Base-by-base conservation (phyloP, 2,113 vertebrate species). In the Galbula dea region DNA sequence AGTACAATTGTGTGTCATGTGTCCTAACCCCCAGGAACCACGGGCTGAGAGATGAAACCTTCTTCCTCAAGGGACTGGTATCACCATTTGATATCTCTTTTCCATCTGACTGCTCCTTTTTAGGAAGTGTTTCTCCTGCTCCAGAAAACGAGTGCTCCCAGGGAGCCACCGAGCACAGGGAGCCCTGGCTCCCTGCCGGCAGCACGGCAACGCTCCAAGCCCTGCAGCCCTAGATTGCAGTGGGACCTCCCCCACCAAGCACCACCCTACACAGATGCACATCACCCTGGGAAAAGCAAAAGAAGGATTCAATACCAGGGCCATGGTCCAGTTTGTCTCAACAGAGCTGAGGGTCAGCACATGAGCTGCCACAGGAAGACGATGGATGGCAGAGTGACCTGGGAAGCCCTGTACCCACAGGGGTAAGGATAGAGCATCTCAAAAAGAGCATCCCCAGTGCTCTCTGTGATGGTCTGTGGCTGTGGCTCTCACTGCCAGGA, bases 21-120 rank as follows among this genome's bases (percentile, higher is more conserved):
- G 11, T 45, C 81, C 93, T 79, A 52, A 49, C 15, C 45, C 69
- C 37, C 82, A 79, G 81, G 69, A 84, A 6, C 52, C 49, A 23
- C 0, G 1, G 61, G 34, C 1, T 46, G 57, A 90, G 83, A 81
- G 86, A 78, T 30, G 83, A 87, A 79, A 62, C 78, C 75, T 68
- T 52, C 26, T 1, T 79, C 59, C 93, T 66, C 93, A 9, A 48
- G 91, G 58, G 94, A 73, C 87, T 19, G 85, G 41, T 89, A 87
- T 30, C 85, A 58, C 58, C 82, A 73, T 85, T 95, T 89, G 89
- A 62, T 83, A 91, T 80, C 93, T 58, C 62, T 91, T 95, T 95
- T 73, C 94, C 89, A 83, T 80, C 71, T 6, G 15, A 32, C 89
- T 80, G 62, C 85, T 95, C 94, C 91, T 95, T 96, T 95, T 95